Evolutionary conservation across 2,888 invertebrate species (phyloP).

Genomic region (Stegana nigrithorax): DNA sequence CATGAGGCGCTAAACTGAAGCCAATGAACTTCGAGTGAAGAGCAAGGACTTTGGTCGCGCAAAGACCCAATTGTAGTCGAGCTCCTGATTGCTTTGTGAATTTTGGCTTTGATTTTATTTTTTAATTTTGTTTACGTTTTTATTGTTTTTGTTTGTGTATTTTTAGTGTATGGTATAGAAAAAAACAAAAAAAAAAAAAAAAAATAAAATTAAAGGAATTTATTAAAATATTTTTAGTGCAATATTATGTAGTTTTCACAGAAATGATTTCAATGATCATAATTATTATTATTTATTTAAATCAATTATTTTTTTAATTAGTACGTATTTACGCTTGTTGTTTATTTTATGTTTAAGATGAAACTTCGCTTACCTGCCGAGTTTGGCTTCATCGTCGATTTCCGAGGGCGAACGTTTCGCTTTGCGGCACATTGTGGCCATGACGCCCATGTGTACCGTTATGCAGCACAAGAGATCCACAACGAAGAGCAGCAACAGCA

Average conservation of each 20-base stretch:
- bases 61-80: conserved; percentile 65
- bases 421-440: conserved; percentile 76
- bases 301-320: neutral
- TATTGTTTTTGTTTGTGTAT: too few species aligned
- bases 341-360: too few species aligned
- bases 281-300: neutral
- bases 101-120: conserved; percentile 37
- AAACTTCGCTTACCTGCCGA: conserved; percentile 88
- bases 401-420: conserved; percentile 68
- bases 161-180: conserved; percentile 21
- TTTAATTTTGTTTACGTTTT: too few species aligned
- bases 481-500: conserved; percentile 82
- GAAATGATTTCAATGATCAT: neutral
- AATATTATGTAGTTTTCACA: conserved; percentile 51
- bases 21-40: conserved; percentile 61
- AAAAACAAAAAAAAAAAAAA: conserved; percentile 31
- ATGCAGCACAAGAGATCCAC: conserved; percentile 88
- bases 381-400: conserved; percentile 83
- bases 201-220: conserved; percentile 32
- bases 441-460: conserved; percentile 74
- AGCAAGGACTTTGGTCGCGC: conserved; percentile 64
- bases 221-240: conserved; percentile 55
- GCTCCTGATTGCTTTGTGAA: conserved; percentile 49
- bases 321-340: conserved; percentile 4
- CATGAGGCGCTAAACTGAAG: conserved; percentile 47